Evolutionary conservation across 1,140 invertebrate genomes (phyloP), one percentile per base, ranked within the genome.

Genomic region (Proales similis): DNA sequence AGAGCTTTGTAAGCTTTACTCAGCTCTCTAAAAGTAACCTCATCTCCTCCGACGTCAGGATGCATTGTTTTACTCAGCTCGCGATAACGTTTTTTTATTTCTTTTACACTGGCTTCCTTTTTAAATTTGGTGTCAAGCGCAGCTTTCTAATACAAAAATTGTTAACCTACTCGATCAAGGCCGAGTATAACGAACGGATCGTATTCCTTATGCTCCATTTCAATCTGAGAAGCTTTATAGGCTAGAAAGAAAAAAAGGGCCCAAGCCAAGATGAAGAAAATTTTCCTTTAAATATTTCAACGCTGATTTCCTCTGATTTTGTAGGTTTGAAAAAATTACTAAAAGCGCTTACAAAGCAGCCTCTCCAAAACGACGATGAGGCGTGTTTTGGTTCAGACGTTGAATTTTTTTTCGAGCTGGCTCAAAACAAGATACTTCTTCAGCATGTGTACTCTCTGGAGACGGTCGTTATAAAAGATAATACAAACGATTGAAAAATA

Each of bases 161-260:
- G 48, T 38, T 48, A 26, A 78, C 78, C 79, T 78, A 86, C 85
- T 47, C 85, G 78, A 61, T 90, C 84, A 67, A 99, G 81, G 49
- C 84, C 85, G 26, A 99, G 79, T 71, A 98, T 96, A 77, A 91
- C 87, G 79, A 91, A 98, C 1, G 94, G 94, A 81, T 98, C 93
- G 81, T 95, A 98, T 75, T 93, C 96, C 33, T 49, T 51, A 33
- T 49, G 33, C 29, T 63, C 62, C 11, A 93, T 89, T 71, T 97
- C 90, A 77, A 96, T 90, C 75, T 94, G 87, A 0, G 90, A 90
- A 6, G 95, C 89, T 82, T 95, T 94, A 73, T 95, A 95, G 1
- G 88, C 86, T 60, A 96, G 77, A 47, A 90, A 82, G 39, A 85
- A 79, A 70, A 98, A 82, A 22, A 89, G 72, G 4, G 85, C 76